Base-by-base conservation (phyloP, 2,113 vertebrate species). In the Terrapene triunguis region DNA sequence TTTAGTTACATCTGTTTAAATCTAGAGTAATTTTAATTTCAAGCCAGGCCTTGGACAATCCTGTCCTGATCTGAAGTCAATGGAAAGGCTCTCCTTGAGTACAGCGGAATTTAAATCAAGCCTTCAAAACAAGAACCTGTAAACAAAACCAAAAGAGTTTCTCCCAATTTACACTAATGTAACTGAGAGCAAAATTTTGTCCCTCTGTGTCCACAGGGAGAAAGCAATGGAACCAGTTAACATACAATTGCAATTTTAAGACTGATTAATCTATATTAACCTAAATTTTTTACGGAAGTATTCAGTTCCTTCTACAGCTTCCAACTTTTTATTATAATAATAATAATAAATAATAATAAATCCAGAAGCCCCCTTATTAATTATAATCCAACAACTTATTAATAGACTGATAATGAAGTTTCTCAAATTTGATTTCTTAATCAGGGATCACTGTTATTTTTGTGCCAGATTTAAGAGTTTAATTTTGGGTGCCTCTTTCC, bases 401-500 rank as follows among this genome's bases (percentile, higher is more conserved):
- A 96, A 94, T 89, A 95, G 88, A 87, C 83, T 72, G 80, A 79
- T 91, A 85, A 96, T 96, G 82, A 95, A 62, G 82, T 79, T 97
- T 96, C 89, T 91, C 90, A 95, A 95, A 93, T 97, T 96, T 98
- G 94, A 97, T 94, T 97, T 97, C 95, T 95, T 97, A 94, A 98
- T 96, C 94, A 96, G 35, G 80, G 80, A 87, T 97, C 89, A 84
- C 89, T 93, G 93, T 94, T 95, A 92, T 92, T 97, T 97, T 96
- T 93, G 94, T 97, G 92, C 55, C 96, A 98, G 97, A 98, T 97
- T 98, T 96, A 96, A 97, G 97, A 96, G 94, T 97, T 98, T 98
- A 96, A 98, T 97, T 98, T 95, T 97, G 88, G 92, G 90, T 90
- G 53, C 92, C 89, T 97, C 92, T 97, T 96, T 35, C 51, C 95